Base-by-base conservation (phyloP, 2,113 vertebrate genomes). In the Etheostoma cragini region DNA sequence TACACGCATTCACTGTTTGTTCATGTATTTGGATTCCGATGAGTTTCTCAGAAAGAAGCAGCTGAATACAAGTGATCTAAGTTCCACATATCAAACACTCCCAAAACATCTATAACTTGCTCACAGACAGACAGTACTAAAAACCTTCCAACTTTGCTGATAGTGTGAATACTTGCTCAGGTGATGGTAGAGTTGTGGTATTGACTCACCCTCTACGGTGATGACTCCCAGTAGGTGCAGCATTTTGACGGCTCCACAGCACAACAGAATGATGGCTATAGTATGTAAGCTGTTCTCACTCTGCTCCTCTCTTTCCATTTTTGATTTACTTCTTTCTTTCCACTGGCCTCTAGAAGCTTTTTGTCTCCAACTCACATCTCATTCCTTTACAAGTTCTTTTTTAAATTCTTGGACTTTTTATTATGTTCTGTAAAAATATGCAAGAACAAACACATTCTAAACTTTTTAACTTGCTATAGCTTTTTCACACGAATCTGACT, bases 161-260 rank as follows among this genome's bases (percentile, higher is more conserved):
- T 30, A 4, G n/a, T 33, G n/a, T 79, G 62, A 21, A 33, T 17
- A 7, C 22, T 42, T 42, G 38, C 11, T 42, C 47, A 35, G 57
- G 3, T 2, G 50, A 57, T 35, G 54, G 61, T 17, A 52, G 42
- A 52, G 42, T 33, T 33, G 13, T 66, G 22, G 10, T 21, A 47
- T 15, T 42, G 66, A 94, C 97, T 98, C 96, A 98, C 97, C 97
- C 85, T 97, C 96, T 30, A 96, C 95, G 78, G 93, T 93, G 93
- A 98, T 97, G 88, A 98, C 95, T 91, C 97, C 96, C 5, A 98
- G 94, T 16, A 95, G 94, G 89, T 97, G 97, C 92, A 98, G 91
- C 88, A 98, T 95, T 95, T 97, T 98, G 86, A 97, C 87, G 65
- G 96, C 96, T 54, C 95, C 96, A 84, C 96, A 98, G 78, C 97